Base-by-base conservation (phyloP, 2,888 invertebrate genomes). In the Volucella bombylans region DNA sequence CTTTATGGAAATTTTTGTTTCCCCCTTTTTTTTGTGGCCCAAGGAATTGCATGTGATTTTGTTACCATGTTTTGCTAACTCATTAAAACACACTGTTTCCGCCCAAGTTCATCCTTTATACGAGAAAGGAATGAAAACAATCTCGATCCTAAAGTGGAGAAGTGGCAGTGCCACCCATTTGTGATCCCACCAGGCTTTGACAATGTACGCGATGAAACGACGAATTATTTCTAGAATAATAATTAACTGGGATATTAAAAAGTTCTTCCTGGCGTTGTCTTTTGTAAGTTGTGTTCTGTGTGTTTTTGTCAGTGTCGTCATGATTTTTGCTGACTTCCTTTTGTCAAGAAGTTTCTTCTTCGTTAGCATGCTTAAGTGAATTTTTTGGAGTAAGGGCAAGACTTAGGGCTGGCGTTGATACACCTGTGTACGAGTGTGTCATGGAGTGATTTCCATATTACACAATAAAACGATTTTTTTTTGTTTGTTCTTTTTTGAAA, bases 231-330 rank as follows among this genome's bases (percentile, higher is more conserved):
- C 74, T 49, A 68, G 79, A 83, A 83, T 80, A 74, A 80, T 83
- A 80, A 83, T 83, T 83, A 83, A 69, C 74, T 67, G 49, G 71
- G 74, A 83, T 83, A 83, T 80, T 74, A 83, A 74, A 82, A 83
- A 83, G 82, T 83, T 79, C 62, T 39, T 54, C 79, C 68, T 71
- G 59, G 68, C 68, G 68, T 68, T 61, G 50, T 55, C 57, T 23
- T 39, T 45, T 50, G 31, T 74, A 31, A 6, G 31, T 31, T 31
- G 31, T 31, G 4, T 31, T 31, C 31, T 6, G 31, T 31, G 4
- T 31, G 31, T 31, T 31, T 31, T 1, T 23, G 65, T 71, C 54
- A 47, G 55, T 62, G 61, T 62, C 57, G 47, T 61, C 45, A 41
- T 72, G 15, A 55, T 43, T 41, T 64, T 61, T 61, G 52, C 41